Evolutionary conservation across 1,140 invertebrate genomes (phyloP), one percentile per base, ranked within the genome.

Genomic region (Yoshiicerus persimilis): DNA sequence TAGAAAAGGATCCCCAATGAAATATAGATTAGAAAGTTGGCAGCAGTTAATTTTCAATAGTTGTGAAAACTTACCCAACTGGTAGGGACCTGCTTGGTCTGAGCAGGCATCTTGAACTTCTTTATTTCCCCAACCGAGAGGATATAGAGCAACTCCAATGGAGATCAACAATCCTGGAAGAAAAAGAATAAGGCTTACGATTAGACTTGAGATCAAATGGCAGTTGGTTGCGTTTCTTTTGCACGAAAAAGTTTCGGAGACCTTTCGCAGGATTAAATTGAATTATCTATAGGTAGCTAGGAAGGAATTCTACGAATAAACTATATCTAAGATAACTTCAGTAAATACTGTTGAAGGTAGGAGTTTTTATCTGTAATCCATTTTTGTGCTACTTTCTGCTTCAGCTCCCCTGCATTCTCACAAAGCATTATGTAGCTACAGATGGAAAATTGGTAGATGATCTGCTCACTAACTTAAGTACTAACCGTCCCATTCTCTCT

Each of bases 61-160:
- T 70, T 70, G 25, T 62, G 41, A 39, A 4, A 32, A 70, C 94
- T 94, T 92, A 96, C 95, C 95, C 90, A 96, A 92, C 91, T 94
- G 93, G 92, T 95, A 96, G 56, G 94, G 93, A 88, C 94, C 93
- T 66, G 95, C 94, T 36, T 92, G 91, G 88, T 93, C 93, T 16
- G 95, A 95, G 90, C 95, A 96, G 13, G 95, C 95, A 90, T 95
- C 94, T 87, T 93, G 92, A 20, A 96, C 94, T 92, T 96, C 95
- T 56, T 93, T 92, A 91, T 94, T 95, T 91, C 95, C 94, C 95
- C 95, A 96, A 86, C 95, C 95, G 86, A 95, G 92, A 1, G 95
- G 95, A 91, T 95, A 96, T 90, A 95, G 92, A 62, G 94, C 94
- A 62, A 94, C 92, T 9, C 95, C 95, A 25, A 93, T 93, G 85